Conservation (phyloP, 2,888 invertebrate genomes). For the Protodeltote pygarga region DNA sequence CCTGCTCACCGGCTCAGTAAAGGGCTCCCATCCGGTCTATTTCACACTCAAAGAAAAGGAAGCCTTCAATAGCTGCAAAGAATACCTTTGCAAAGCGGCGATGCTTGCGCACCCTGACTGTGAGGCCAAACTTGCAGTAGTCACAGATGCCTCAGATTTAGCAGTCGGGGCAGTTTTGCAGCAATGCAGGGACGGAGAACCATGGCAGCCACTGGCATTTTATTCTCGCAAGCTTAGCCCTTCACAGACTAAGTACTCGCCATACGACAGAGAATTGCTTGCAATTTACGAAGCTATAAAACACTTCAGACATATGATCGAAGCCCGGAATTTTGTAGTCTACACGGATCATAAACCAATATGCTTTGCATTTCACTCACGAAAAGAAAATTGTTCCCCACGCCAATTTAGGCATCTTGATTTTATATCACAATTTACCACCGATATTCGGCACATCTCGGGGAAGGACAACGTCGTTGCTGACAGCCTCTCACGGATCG, state of each 20-base stretch:
- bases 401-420: constrained; percentile 36
- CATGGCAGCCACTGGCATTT: constrained; percentile 14
- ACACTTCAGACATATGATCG: constrained; percentile 3
- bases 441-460: constrained; percentile 57
- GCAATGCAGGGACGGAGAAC: background rate
- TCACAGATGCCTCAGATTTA: constrained; percentile 11
- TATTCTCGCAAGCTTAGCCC: background rate
- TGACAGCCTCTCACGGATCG: constrained; percentile 54
- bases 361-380: constrained; percentile 1
- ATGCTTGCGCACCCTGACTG: constrained; percentile 4
- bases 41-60: too few species aligned
- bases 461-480: constrained; percentile 58
- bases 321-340: constrained; percentile 1
- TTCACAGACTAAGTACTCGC: constrained; percentile 5
- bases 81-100: background rate
- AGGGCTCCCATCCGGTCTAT: too few species aligned
- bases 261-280: constrained; percentile 3
- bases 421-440: constrained; percentile 62
- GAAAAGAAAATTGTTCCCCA: constrained; percentile 10
- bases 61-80: too few species aligned
- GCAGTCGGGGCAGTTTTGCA: constrained; percentile 11
- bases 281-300: constrained; percentile 2
- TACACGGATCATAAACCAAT: constrained; percentile 7
- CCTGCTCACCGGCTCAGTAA: too few species aligned
- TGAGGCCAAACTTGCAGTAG: constrained; percentile 1